A percentile compares a stretch with the other conserved stretches of the same genome.
Conservation (phyloP, 2,113 vertebrate genomes). For the Gracilinanus agilis region DNA sequence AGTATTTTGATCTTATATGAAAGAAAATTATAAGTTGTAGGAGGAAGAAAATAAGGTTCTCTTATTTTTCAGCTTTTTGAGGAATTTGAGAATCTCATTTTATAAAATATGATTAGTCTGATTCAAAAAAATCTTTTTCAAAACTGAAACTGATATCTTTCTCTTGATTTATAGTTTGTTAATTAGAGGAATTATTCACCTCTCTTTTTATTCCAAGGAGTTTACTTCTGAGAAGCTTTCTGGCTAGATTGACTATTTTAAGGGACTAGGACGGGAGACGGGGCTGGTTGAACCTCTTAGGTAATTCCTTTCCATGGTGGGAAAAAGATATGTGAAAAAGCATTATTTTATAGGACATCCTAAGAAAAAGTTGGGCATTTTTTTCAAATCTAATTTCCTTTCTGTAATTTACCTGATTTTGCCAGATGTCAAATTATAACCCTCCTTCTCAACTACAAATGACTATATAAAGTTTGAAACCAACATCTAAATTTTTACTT, state of each 20-base stretch:
- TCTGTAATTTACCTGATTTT: conserved; percentile 76
- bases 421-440: conserved; percentile 80
- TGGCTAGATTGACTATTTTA: conserved; percentile 33
- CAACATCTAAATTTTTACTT: conserved; percentile 67
- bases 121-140: conserved; percentile 58
- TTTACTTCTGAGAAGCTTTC: conserved; percentile 61
- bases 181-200: conserved; percentile 68
- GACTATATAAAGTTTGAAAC: conserved; percentile 69
- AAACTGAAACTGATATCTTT: conserved; percentile 46
- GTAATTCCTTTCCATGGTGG: conserved; percentile 49
- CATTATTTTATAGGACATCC: conserved; percentile 72
- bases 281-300: background rate
- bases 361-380: conserved; percentile 73
- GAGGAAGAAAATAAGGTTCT: conserved; percentile 55
- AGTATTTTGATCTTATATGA: conserved; percentile 68
- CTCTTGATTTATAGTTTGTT: conserved; percentile 58
- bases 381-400: conserved; percentile 76
- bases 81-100: conserved; percentile 31
- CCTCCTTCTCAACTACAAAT: conserved; percentile 70
- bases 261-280: conserved; percentile 11
- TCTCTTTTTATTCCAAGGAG: conserved; percentile 57
- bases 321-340: conserved; percentile 65
- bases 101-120: conserved; percentile 33
- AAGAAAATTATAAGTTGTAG: conserved; percentile 51
- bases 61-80: too few relatives aligned